A percentile compares a stretch with the other conserved stretches of the same genome.
phyloP scores from a whole-genome alignment of 2,888 invertebrate species.

The Heliconius charithonia region DNA sequence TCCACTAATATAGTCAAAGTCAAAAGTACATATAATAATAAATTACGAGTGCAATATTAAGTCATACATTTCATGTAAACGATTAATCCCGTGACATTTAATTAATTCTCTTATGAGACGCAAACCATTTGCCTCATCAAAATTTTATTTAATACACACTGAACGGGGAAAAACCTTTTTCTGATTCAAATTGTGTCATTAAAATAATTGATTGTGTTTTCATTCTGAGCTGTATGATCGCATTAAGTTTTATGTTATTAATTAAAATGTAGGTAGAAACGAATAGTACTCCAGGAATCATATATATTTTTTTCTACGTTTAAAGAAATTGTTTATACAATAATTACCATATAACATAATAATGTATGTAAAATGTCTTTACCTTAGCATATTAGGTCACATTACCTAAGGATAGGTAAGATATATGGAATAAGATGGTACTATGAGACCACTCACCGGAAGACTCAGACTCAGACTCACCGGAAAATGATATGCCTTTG shows the following conservation, averaged over 20 bases:
- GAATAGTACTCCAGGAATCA: neutral
- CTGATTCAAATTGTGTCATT: constrained; percentile 43
- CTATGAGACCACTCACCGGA: too few species aligned
- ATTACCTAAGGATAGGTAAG: too few species aligned
- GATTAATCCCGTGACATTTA: constrained; percentile 27
- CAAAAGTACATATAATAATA: neutral
- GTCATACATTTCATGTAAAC: constrained; percentile 6
- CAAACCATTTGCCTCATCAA: constrained; percentile 27
- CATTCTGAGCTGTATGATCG: constrained; percentile 38
- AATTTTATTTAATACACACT: constrained; percentile 41
- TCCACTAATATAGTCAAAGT: neutral
- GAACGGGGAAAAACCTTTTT: constrained; percentile 37
- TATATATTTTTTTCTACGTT: too few species aligned
- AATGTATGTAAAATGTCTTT: too few species aligned
- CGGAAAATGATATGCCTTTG: too few species aligned
- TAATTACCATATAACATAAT: too few species aligned
- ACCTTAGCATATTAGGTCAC: too few species aligned
- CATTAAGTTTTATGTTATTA: constrained; percentile 40
- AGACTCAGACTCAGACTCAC: too few species aligned
- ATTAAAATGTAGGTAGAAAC: constrained; percentile 15
- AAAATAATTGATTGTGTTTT: constrained; percentile 46
- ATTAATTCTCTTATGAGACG: constrained; percentile 26
- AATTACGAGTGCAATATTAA: neutral
- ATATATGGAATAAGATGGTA: too few species aligned
- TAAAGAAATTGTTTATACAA: too few species aligned